A percentile compares a stretch with the other conserved stretches of the same genome.
These are phyloP conservation scores for Sternarchorhynchus goeldii DNA, from an alignment of 2,797 vertebrate genomes.

Conservation along the genomic window DNA sequence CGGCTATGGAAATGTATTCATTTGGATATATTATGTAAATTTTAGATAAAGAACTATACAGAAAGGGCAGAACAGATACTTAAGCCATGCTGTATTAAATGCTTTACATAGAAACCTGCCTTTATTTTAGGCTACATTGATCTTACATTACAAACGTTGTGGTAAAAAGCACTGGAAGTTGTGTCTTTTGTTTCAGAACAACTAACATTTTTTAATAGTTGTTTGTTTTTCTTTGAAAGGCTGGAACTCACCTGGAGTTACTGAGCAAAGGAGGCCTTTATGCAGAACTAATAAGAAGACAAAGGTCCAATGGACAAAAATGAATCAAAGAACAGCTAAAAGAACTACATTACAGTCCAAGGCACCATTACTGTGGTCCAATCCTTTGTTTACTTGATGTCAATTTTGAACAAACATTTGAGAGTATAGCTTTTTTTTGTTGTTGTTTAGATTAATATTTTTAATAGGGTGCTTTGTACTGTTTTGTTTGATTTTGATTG, in stretches of 20 bases:
- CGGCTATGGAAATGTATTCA: too few species aligned
- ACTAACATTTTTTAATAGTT: neutral
- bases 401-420: neutral
- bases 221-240: constrained; percentile 64
- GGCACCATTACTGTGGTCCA: neutral
- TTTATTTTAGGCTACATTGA: neutral
- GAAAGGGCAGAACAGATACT: neutral
- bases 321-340: constrained; percentile 52
- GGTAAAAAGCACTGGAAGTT: neutral
- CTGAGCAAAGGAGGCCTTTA: constrained; percentile 84
- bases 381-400: neutral
- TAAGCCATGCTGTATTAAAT: neutral
- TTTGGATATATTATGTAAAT: neutral
- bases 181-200: neutral
- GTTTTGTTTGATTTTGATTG: neutral
- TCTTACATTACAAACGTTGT: neutral
- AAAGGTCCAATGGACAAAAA: constrained; percentile 75
- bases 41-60: neutral
- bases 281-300: constrained; percentile 84
- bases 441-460: neutral
- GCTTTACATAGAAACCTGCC: neutral
- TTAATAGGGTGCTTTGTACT: neutral
- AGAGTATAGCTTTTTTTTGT: neutral
- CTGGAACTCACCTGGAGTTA: constrained; percentile 84
- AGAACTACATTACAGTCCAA: neutral